Evolutionary conservation across 2,797 vertebrate genomes (phyloP).

Genomic region (Sitta carolinensis): DNA sequence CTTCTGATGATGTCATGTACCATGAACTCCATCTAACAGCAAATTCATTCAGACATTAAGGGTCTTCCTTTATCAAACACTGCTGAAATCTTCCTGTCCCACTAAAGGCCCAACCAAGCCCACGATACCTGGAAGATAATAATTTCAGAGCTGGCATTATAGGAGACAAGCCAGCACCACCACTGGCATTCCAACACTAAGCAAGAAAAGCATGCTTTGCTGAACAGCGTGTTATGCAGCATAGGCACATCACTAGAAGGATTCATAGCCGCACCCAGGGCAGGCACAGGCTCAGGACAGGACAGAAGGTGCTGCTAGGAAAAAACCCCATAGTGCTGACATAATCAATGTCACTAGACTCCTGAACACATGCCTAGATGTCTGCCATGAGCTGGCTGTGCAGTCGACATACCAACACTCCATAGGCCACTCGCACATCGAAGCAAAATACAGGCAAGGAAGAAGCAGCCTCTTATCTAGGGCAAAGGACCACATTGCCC

Average conservation of each 20-base stretch:
- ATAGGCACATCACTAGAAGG: neutral
- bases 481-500: neutral
- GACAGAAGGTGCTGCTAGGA: neutral
- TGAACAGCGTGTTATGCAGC: accelerated
- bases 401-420: neutral
- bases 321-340: neutral
- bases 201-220: neutral
- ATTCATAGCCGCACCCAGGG: accelerated
- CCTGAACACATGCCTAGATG: neutral
- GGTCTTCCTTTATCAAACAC: neutral
- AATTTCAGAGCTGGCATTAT: neutral
- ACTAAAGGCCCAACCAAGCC: neutral
- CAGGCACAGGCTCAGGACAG: neutral
- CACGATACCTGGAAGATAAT: neutral
- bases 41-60: neutral
- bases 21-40: neutral
- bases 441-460: neutral
- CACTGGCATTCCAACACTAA: neutral
- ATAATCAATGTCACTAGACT: neutral
- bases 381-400: neutral
- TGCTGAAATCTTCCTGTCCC: neutral
- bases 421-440: neutral
- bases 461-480: neutral
- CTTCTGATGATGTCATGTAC: neutral
- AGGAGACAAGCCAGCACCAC: neutral